Conservation (phyloP, 2,113 vertebrate species). For the Rhabdornis inornatus region DNA sequence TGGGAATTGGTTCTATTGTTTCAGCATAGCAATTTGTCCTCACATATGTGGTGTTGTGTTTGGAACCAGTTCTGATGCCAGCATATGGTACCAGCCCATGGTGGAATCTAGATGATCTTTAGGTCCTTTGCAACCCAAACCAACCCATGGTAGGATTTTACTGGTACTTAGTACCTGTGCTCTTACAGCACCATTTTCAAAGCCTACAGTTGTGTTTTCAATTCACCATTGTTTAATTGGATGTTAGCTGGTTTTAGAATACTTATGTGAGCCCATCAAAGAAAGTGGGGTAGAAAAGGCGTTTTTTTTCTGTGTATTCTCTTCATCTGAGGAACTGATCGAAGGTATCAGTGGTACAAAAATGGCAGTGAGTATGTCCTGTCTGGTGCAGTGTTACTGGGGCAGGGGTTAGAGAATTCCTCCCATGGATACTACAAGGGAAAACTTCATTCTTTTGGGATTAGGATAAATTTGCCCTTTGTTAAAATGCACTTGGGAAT, state of each 20-base stretch:
- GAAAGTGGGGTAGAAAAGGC: not conserved
- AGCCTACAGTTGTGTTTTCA: not conserved
- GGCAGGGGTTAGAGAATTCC: not conserved
- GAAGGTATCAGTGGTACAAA: not conserved
- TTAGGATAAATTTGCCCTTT: not conserved
- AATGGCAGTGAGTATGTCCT: not conserved
- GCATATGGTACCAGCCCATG: not conserved
- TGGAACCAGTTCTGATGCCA: not conserved
- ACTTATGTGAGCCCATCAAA: not conserved
- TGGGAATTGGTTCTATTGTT: not conserved
- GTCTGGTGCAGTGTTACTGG: not conserved
- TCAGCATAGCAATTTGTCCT: not conserved
- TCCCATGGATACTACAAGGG: not conserved
- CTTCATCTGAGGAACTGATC: not conserved
- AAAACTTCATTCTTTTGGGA: not conserved
- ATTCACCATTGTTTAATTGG: not conserved
- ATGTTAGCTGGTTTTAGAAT: not conserved
- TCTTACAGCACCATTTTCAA: not conserved
- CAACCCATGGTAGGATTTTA: not conserved
- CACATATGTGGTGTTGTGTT: rapidly evolving
- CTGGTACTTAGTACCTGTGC: not conserved
- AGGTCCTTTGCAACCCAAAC: not conserved
- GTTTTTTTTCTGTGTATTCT: not conserved
- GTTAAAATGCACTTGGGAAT: not conserved
- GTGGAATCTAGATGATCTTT: not conserved